Conservation (phyloP, 2,797 vertebrate genomes). For the Gallirallus australis region DNA sequence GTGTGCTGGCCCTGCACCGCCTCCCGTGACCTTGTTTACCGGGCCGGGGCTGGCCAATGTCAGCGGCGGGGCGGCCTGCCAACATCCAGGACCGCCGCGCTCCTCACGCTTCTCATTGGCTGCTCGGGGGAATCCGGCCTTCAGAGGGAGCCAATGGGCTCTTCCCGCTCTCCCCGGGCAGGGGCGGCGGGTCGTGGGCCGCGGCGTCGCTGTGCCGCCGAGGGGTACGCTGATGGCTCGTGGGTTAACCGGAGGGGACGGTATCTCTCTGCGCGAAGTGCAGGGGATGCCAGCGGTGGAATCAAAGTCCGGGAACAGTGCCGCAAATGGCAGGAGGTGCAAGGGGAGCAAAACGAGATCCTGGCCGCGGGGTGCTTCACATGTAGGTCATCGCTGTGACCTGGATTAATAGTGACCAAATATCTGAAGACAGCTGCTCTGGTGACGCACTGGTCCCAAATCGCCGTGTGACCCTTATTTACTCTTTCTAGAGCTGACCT, state of each 20-base stretch:
- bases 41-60: not conserved
- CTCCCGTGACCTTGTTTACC: not conserved
- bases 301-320: fast-evolving
- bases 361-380: not conserved
- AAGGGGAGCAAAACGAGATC: not conserved
- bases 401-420: not conserved
- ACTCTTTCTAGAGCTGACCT: not conserved
- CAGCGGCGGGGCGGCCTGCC: not conserved
- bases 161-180: too few species aligned
- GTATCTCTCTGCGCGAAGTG: fast-evolving
- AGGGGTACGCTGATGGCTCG: fast-evolving
- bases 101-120: not conserved
- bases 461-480: not conserved
- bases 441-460: not conserved
- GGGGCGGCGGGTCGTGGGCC: too few species aligned
- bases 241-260: fast-evolving
- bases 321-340: fast-evolving
- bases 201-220: too few species aligned
- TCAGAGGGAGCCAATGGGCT: not conserved
- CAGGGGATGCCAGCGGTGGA: fast-evolving
- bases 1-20: not conserved
- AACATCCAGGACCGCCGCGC: fast-evolving
- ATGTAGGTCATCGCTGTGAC: not conserved
- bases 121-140: not conserved
- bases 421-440: not conserved